Evolutionary conservation across 2,113 vertebrate genomes (phyloP).

Genomic region (Progne subis): DNA sequence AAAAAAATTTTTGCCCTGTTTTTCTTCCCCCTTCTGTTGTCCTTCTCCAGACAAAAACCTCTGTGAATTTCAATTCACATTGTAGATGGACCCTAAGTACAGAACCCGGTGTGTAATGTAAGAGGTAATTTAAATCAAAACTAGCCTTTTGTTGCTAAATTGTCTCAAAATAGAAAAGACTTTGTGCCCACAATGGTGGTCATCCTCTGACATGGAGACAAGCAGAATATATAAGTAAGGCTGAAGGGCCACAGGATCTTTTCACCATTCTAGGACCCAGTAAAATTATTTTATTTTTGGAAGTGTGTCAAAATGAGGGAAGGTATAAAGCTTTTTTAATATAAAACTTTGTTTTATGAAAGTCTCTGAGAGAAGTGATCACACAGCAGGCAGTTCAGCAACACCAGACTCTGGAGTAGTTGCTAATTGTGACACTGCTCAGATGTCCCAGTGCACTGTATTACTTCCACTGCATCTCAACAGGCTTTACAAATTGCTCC

Average conservation of each 20-base stretch:
- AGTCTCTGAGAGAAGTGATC: not conserved
- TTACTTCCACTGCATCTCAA: not conserved
- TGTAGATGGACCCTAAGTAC: not conserved
- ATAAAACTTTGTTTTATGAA: not conserved
- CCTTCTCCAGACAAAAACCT: not conserved
- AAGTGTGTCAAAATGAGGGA: not conserved
- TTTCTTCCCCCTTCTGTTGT: not conserved
- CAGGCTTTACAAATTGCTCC: not conserved
- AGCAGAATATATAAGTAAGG: not conserved
- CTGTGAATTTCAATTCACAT: not conserved
- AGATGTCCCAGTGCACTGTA: not conserved
- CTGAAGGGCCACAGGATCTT: not conserved
- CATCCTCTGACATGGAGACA: rapidly evolving
- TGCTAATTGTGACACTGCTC: not conserved
- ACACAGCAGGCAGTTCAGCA: not conserved
- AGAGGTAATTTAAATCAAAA: not conserved
- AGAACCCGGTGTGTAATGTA: not conserved
- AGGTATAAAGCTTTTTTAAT: not conserved
- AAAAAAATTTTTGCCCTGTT: not conserved
- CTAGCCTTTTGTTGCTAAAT: not conserved
- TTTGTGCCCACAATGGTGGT: rapidly evolving
- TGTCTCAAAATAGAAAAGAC: not conserved
- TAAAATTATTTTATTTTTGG: not conserved
- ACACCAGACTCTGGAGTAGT: not conserved
- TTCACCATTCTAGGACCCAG: not conserved